Base-by-base conservation (phyloP, 2,113 vertebrate species). In the Peromyscus polionotus region DNA sequence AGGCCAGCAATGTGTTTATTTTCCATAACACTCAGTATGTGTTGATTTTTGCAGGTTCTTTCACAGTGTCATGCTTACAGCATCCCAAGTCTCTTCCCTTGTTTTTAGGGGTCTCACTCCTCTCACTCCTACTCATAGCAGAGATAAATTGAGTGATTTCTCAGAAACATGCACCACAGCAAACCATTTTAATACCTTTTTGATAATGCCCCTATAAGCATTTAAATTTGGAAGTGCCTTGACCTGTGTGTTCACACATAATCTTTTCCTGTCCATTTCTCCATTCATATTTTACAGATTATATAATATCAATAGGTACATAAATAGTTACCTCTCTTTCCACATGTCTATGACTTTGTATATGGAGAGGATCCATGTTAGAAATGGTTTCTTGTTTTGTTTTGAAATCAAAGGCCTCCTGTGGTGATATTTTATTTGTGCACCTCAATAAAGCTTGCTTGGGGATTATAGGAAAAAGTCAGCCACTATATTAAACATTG, bases 331-430 rank as follows among this genome's bases (percentile, higher is more conserved):
- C 1, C 22, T 86, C 45, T 95, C 90, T 92, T 77, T 73, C 39
- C 48, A 67, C 13, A 4, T 24, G 33, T 75, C 70, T 90, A 1
- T 70, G 48, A 90, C 28, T n/a, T 92, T 68, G 19, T 36, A 83
- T 81, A 90, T 77, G 7, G n/a, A 59, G 51, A 93, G 39, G 91
- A 67, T 91, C 24, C 36, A 94, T n/a, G 63, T 73, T 63, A 59
- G 10, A 84, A 63, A 63, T 42, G 81, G 59, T 31, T 31, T 42
- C 26, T 39, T 83, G 33, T 59, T 83, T 61, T 14, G 12, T 61
- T 84, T 84, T 84, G 17, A 84, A 42, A 84, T 28, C 24, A 42
- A 63, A 42, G 59, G 1, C 51, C 51, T 51, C 51, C 51, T 51
- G 51, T 51, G 51, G 51, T 51, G 51, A 51, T 51, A 51, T 51